phyloP scores from a whole-genome alignment of 2,113 vertebrate genomes.

The Eptatretus burgeri region DNA sequence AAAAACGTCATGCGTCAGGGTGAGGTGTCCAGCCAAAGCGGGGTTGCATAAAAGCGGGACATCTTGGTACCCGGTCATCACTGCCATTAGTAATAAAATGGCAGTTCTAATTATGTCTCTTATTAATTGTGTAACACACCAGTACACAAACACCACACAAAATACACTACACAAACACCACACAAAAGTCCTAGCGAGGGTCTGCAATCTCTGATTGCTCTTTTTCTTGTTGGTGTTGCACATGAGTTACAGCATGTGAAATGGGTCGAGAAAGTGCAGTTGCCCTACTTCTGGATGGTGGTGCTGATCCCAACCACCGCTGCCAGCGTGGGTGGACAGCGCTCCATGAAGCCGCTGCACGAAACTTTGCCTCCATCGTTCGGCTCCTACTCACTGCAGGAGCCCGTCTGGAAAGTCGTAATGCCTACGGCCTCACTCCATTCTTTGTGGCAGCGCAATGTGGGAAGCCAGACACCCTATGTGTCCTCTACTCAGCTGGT shows the following conservation, averaged over 20 bases:
- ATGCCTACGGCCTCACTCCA: conserved; percentile 43
- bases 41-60: too few species aligned
- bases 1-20: too few species aligned
- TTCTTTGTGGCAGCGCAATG: conserved; percentile 59
- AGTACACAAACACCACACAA: too few species aligned
- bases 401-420: conserved; percentile 35
- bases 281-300: background rate
- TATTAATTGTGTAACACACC: too few species aligned
- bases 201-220: too few species aligned
- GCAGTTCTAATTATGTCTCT: too few species aligned
- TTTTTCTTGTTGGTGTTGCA: too few species aligned
- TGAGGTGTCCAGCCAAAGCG: too few species aligned
- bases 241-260: background rate
- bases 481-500: conserved; percentile 19
- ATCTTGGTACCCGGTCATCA: too few species aligned
- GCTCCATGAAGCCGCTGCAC: conserved; percentile 6
- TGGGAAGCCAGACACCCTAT: conserved; percentile 30
- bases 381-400: conserved; percentile 21
- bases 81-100: too few species aligned
- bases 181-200: too few species aligned
- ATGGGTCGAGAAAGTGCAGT: background rate
- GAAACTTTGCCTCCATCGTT: background rate
- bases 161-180: too few species aligned
- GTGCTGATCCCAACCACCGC: background rate
- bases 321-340: conserved; percentile 1